Percentiles rank a stretch among this genome's conserved stretches.
These are phyloP conservation scores for Takifugu bimaculatus DNA, from an alignment of 2,113 vertebrate species.

Conservation along the genomic window DNA sequence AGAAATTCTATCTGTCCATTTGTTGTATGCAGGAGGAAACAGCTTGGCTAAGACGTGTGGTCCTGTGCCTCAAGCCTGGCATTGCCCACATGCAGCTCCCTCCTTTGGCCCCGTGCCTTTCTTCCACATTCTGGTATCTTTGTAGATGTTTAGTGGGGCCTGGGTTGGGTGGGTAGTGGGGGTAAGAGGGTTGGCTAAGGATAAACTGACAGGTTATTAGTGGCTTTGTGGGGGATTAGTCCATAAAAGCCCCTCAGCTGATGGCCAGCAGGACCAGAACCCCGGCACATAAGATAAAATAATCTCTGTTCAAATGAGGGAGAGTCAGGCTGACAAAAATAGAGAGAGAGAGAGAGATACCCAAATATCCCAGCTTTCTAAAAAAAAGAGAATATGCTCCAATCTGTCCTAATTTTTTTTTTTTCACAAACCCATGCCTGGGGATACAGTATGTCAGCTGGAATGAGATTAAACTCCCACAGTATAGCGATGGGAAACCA, in stretches of 20 bases:
- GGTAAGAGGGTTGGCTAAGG: constrained; percentile 58
- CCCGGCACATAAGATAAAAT: constrained; percentile 73
- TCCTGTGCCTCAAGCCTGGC: constrained; percentile 43
- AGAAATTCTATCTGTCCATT: constrained; percentile 40
- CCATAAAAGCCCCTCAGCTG: constrained; percentile 72
- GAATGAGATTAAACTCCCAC: constrained; percentile 78
- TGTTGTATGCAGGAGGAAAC: constrained; percentile 5
- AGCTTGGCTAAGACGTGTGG: constrained; percentile 4
- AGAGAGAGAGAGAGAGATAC: constrained; percentile 33
- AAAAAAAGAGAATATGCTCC: constrained; percentile 41
- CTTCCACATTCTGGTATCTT: constrained; percentile 56
- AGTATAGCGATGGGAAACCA: constrained; percentile 57
- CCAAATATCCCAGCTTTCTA: constrained; percentile 36
- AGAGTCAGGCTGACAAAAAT: constrained; percentile 28
- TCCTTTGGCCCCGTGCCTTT: constrained; percentile 38
- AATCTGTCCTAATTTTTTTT: constrained; percentile 69
- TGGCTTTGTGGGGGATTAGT: constrained; percentile 78
- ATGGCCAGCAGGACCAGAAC: constrained; percentile 62
- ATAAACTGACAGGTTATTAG: constrained; percentile 82
- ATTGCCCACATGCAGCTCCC: constrained; percentile 42
- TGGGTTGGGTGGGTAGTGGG: constrained; percentile 33
- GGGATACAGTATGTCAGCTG: constrained; percentile 62
- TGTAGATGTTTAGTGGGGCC: constrained; percentile 40
- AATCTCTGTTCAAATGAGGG: constrained; percentile 65
- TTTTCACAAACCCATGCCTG: constrained; percentile 56